These are phyloP conservation scores for Zhengitettix transpicula DNA, from an alignment of 2,888 invertebrate species.

Conservation along the genomic window DNA sequence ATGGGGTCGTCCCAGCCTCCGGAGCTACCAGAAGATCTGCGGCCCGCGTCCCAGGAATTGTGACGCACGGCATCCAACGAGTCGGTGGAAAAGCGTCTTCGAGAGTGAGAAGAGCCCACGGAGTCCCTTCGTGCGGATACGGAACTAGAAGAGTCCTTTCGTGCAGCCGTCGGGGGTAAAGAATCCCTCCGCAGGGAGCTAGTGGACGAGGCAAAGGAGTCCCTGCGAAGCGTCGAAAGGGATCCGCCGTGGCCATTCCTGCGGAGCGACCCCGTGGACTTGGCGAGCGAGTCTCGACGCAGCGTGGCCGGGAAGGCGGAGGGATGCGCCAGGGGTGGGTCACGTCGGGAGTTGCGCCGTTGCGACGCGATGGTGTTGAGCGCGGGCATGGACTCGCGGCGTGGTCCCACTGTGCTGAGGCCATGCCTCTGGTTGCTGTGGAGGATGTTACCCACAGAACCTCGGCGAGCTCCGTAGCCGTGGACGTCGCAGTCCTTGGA, in stretches of 20 bases:
- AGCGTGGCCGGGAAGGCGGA: conserved; percentile 49
- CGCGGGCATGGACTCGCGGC: conserved; percentile 30
- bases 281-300: conserved; percentile 14
- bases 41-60: conserved; percentile 49
- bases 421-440: conserved; percentile 28
- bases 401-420: conserved; percentile 29
- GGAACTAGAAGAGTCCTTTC: conserved; percentile 8
- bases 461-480: conserved; percentile 38
- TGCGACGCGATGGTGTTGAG: conserved; percentile 15
- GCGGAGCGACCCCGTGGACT: conserved; percentile 5
- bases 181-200: conserved; percentile 22
- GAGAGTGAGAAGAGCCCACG: conserved; percentile 12
- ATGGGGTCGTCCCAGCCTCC: conserved; percentile 39
- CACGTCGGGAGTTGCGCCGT: conserved; percentile 2
- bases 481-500: conserved; percentile 52
- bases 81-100: conserved; percentile 44
- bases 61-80: conserved; percentile 50
- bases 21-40: conserved; percentile 39
- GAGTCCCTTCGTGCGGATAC: conserved; percentile 6
- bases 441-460: conserved; percentile 37
- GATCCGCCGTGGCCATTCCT: neutral
- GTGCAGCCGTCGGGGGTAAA: conserved; percentile 19
- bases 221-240: neutral
- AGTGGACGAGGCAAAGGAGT: conserved; percentile 17
- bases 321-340: conserved; percentile 39